Percentiles rank a stretch among this genome's conserved stretches.
Conservation (phyloP, 35 echinoderm and acorn worm species). For the Apostichopus japonicus region DNA sequence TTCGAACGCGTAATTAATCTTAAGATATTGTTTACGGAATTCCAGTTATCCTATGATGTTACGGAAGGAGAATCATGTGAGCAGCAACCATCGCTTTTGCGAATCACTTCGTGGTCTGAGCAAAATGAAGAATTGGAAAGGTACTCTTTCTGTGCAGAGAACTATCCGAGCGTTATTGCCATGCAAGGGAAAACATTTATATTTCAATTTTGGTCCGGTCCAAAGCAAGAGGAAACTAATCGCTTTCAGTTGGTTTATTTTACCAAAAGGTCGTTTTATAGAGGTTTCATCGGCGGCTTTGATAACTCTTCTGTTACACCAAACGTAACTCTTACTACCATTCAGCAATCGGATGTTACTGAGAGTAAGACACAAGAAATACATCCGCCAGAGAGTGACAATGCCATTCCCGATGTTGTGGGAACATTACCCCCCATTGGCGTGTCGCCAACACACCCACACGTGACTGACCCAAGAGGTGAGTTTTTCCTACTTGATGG, state of each 20-base stretch:
- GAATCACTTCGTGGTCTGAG: conserved; percentile 42
- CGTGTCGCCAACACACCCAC: background rate
- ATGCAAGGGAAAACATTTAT: background rate
- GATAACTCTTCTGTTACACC: background rate
- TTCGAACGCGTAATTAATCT: background rate
- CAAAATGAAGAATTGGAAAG: conserved; percentile 8
- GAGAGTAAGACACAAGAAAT: too few species aligned
- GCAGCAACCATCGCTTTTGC: background rate
- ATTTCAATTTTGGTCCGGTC: conserved; percentile 12
- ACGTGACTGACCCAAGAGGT: background rate
- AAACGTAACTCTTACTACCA: background rate
- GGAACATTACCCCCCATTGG: too few species aligned
- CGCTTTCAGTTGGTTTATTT: conserved; percentile 18
- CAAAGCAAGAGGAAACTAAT: background rate
- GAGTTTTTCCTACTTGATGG: background rate
- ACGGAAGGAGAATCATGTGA: background rate
- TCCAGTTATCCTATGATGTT: conserved; percentile 1
- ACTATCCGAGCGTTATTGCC: background rate
- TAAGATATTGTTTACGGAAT: background rate
- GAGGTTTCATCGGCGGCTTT: background rate
- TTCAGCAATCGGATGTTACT: too few species aligned
- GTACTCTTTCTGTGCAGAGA: conserved; percentile 5
- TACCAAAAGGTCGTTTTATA: conserved; percentile 12
- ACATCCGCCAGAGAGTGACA: too few species aligned
- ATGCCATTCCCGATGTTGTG: too few species aligned